phyloP scores from a whole-genome alignment of 1,140 invertebrate genomes.

The Mya arenaria region DNA sequence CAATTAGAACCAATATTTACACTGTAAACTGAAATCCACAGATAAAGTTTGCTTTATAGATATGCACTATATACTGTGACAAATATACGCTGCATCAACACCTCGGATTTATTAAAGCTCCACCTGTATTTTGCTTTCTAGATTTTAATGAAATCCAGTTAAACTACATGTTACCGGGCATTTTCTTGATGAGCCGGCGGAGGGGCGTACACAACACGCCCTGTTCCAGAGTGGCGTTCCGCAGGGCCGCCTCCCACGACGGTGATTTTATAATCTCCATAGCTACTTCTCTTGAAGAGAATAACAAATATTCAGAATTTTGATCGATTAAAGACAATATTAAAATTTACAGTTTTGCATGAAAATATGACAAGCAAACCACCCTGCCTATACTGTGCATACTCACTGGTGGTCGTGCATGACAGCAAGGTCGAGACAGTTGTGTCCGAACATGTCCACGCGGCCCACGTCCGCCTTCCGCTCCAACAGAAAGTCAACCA shows the following conservation, averaged over 20 bases:
- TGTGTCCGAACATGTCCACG: constrained; percentile 73
- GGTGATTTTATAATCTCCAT: constrained; percentile 74
- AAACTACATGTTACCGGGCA: constrained; percentile 80
- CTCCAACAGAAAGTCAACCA: constrained; percentile 76
- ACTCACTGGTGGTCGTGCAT: constrained; percentile 72
- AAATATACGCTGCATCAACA: too few species aligned
- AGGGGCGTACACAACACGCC: constrained; percentile 78
- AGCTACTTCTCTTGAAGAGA: constrained; percentile 77
- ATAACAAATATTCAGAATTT: not conserved
- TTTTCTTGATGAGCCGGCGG: constrained; percentile 80
- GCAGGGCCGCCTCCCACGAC: constrained; percentile 76
- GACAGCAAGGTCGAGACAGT: constrained; percentile 81
- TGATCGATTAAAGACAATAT: too few species aligned
- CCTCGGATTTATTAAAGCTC: too few species aligned
- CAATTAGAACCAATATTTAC: too few species aligned
- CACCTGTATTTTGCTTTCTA: too few species aligned
- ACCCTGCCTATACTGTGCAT: too few species aligned
- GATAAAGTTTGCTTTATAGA: too few species aligned
- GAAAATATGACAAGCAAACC: too few species aligned
- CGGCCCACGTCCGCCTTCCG: constrained; percentile 70
- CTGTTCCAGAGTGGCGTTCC: constrained; percentile 65
- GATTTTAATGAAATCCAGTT: too few species aligned
- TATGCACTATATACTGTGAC: too few species aligned
- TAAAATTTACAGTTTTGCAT: too few species aligned
- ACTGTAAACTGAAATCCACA: too few species aligned